Evolutionary conservation across 2,113 vertebrate genomes (phyloP).

Genomic region (Hemicordylus capensis): DNA sequence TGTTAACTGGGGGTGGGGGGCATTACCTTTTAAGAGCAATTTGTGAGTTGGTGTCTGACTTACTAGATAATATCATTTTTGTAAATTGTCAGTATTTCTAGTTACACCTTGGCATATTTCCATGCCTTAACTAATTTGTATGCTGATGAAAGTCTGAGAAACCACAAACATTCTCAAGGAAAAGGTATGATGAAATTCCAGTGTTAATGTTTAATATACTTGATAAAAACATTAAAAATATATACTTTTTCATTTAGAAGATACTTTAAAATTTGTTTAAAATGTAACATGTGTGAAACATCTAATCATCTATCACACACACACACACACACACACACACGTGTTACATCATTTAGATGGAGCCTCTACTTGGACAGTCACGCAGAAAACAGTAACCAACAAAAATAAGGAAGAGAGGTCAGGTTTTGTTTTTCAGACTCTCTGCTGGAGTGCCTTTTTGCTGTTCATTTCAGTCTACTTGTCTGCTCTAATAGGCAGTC

Average conservation of each 20-base stretch:
- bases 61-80: conserved; percentile 63
- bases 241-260: conserved; percentile 32
- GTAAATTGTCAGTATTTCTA: conserved; percentile 49
- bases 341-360: neutral
- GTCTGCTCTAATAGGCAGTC: neutral
- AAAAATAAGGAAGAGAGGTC: neutral
- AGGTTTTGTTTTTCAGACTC: neutral
- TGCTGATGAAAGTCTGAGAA: neutral
- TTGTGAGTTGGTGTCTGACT: no score
- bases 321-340: neutral
- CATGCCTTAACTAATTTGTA: conserved; percentile 47
- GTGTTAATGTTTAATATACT: conserved; percentile 41
- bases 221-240: no score
- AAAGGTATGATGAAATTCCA: conserved; percentile 47
- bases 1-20: conserved; percentile 34
- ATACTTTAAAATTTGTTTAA: neutral
- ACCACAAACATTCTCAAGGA: conserved; percentile 35
- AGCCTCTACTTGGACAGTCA: neutral
- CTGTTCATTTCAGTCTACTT: neutral
- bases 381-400: no score
- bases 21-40: conserved; percentile 43
- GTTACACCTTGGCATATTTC: conserved; percentile 58
- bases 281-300: neutral
- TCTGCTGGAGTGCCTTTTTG: neutral
- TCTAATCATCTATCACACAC: conserved; percentile 2